Evolutionary conservation across 2,113 vertebrate species (phyloP).

Genomic region (Thalassarche chlororhynchos): DNA sequence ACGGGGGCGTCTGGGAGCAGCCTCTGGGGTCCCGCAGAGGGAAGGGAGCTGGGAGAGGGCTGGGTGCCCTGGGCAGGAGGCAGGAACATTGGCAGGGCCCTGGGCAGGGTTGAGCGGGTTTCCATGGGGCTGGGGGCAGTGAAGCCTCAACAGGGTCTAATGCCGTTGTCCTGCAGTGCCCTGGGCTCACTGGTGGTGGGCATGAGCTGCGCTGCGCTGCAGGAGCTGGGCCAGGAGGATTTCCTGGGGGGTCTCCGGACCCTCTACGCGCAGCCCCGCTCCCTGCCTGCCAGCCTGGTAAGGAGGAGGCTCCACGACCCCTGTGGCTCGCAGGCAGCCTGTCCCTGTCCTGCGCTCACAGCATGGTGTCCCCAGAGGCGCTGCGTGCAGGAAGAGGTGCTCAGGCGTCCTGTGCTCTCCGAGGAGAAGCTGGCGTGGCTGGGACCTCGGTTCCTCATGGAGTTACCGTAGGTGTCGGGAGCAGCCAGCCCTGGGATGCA

Average conservation of each 20-base stretch:
- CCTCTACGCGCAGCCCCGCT: slow-evolving; percentile 76
- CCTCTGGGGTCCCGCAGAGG: neutral
- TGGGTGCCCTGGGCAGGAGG: slow-evolving; percentile 69
- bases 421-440: slow-evolving; percentile 68
- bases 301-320: neutral
- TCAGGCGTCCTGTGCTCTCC: slow-evolving; percentile 65
- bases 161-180: slow-evolving; percentile 45
- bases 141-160: neutral
- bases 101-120: neutral
- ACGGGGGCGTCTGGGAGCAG: neutral
- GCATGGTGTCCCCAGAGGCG: slow-evolving; percentile 74
- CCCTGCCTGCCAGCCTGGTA: slow-evolving; percentile 83
- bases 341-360: neutral
- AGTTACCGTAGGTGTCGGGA: slow-evolving; percentile 79
- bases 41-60: slow-evolving; percentile 42
- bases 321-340: neutral
- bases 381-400: slow-evolving; percentile 83
- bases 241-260: slow-evolving; percentile 79
- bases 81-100: no score
- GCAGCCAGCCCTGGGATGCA: neutral
- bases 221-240: slow-evolving; percentile 73
- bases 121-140: no score
- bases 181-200: slow-evolving; percentile 83
- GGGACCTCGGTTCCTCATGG: slow-evolving; percentile 74
- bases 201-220: slow-evolving; percentile 81